phyloP scores from a whole-genome alignment of 1,140 invertebrate genomes.

The Eupristina koningsbergeri region DNA sequence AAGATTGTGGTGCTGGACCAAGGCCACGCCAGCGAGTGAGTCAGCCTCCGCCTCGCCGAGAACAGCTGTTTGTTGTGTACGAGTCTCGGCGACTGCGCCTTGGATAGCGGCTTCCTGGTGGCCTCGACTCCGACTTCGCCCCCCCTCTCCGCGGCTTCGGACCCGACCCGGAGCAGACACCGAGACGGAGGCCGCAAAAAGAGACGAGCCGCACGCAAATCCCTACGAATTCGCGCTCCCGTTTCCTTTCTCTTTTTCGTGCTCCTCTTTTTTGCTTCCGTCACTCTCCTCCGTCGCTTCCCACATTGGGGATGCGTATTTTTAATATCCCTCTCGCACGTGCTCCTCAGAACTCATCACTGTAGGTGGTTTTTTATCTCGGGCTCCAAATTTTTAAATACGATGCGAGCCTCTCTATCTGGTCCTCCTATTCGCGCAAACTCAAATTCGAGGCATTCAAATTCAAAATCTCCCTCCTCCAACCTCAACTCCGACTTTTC shows the following conservation, averaged over 20 bases:
- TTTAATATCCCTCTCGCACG: not conserved
- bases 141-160: slow-evolving; percentile 18
- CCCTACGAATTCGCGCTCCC: not conserved
- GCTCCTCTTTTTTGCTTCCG: not conserved
- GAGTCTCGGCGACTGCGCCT: slow-evolving; percentile 49
- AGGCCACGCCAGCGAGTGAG: slow-evolving; percentile 60
- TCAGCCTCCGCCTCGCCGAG: slow-evolving; percentile 59
- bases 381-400: not conserved
- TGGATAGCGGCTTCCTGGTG: slow-evolving; percentile 68
- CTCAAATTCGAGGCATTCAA: too few relatives aligned
- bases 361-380: not conserved
- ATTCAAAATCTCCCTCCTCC: too few relatives aligned
- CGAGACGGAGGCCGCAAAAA: not conserved
- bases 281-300: too few relatives aligned
- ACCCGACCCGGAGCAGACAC: not conserved
- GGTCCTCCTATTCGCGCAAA: too few relatives aligned
- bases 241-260: not conserved
- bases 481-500: too few relatives aligned
- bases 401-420: not conserved
- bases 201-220: not conserved
- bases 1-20: slow-evolving; percentile 61
- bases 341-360: not conserved
- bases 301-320: slow-evolving; percentile 10
- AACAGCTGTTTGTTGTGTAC: slow-evolving; percentile 63
- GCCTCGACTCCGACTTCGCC: slow-evolving; percentile 59